Evolutionary conservation across 2,888 invertebrate species (phyloP).

Genomic region (Diabrotica balteata): DNA sequence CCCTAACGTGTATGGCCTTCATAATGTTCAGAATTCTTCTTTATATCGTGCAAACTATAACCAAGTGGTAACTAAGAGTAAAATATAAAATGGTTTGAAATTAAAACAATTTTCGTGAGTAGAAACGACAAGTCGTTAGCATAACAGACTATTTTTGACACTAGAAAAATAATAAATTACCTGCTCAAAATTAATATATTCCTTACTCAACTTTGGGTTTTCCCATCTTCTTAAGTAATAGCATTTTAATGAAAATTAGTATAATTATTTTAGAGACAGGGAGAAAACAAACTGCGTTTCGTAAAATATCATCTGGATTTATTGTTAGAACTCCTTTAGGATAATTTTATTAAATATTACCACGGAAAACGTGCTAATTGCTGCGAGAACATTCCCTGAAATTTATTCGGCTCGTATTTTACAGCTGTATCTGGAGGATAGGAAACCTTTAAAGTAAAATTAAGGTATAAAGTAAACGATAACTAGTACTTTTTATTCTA

Average conservation of each 20-base stretch:
- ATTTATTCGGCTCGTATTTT: conserved; percentile 6
- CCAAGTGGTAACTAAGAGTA: no score
- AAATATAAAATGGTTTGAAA: no score
- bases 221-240: background rate
- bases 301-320: conserved; percentile 29
- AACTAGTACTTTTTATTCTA: no score
- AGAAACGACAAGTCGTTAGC: no score
- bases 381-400: conserved; percentile 1
- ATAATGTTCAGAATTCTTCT: no score
- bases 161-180: background rate
- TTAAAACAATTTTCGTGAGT: no score
- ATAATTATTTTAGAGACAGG: background rate
- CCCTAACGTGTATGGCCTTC: no score
- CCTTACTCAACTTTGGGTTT: background rate
- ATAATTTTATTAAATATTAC: conserved; percentile 32
- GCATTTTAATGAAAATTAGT: background rate
- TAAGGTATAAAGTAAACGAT: no score
- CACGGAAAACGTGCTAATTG: conserved; percentile 25
- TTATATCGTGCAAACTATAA: no score
- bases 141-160: no score
- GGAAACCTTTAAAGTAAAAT: background rate
- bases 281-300: conserved; percentile 5
- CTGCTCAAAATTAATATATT: background rate
- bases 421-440: background rate
- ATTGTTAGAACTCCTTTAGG: conserved; percentile 22